Conservation (phyloP, 2,797 vertebrate species). For the Odontamblyopus lacepedii region DNA sequence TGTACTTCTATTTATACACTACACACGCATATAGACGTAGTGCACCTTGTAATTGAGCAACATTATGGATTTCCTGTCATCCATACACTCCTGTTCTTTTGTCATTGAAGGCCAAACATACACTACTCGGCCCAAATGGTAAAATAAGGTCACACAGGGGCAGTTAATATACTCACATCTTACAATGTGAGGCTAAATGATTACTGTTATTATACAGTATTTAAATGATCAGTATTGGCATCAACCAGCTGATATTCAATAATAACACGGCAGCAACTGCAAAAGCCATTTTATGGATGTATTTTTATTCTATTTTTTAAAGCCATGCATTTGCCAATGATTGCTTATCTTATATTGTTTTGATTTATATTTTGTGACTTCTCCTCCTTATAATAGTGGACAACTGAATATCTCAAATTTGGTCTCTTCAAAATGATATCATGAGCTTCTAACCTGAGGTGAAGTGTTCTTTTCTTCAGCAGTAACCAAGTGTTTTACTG, state of each 20-base stretch:
- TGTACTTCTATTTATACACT: conserved; percentile 32
- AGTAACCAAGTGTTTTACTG: background rate
- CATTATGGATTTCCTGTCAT: conserved; percentile 1
- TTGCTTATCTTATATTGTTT: background rate
- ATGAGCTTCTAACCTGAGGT: background rate
- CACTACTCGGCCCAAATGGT: conserved; percentile 39
- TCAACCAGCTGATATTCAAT: background rate
- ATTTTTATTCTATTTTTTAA: too few relatives aligned
- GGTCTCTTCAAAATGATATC: background rate
- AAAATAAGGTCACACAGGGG: conserved; percentile 61
- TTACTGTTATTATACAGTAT: background rate
- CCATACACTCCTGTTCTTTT: background rate
- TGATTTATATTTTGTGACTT: background rate
- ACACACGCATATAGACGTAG: background rate
- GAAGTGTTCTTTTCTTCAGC: conserved; percentile 6
- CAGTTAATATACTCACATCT: conserved; percentile 35
- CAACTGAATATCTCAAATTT: background rate
- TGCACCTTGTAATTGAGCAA: conserved; percentile 22
- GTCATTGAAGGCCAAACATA: conserved; percentile 23
- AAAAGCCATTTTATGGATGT: too few relatives aligned
- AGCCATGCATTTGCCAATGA: background rate
- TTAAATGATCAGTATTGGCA: background rate
- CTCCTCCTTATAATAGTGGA: background rate
- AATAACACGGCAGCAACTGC: background rate
- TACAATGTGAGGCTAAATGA: background rate